Base-by-base conservation (phyloP, 2,888 invertebrate species). In the Nomada fucata region DNA sequence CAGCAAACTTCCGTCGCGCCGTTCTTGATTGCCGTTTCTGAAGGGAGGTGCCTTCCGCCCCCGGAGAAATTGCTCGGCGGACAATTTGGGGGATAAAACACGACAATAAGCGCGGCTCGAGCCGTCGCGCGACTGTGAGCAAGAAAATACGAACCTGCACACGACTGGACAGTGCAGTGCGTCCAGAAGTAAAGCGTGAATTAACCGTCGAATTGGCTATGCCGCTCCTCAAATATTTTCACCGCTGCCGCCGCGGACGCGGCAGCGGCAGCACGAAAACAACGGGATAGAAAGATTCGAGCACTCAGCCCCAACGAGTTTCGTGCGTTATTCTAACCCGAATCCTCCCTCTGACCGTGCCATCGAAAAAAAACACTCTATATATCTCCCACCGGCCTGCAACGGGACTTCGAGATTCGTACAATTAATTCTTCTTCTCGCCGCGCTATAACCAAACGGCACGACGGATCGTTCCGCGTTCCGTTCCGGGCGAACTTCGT, bases 1-100 rank as follows among this genome's bases (percentile, higher is more conserved):
- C 59, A 29, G 71, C 82, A 79, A 71, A 72, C 82, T 71, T 73
- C 65, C 71, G 73, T 64, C 75, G 36, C 20, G 13, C 36, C 55
- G 71, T 60, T 64, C 53, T 20, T 79, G 61, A 60, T 79, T 68
- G 63, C 57, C 59, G 55, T 53, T 52, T 20, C 59, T 44, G 67
- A 60, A 50, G 67, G 63, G 59, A 60, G 61, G n/a, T 44, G 61
- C n/a, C 57, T 53, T 52, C 50, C 20, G 36, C 18, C 52, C 29
- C 65, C 26, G n/a, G 81, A 47, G 61, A 70, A 72, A 79, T 79
- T 65, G 70, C 50, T 57, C 50, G 67, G 67, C 29, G 67, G 74
- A 74, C 69, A 78, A 74, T 81, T 65, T 42, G 53, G 55, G 15
- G 36, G 55, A 70, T 74, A 18, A 52, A 29, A n/a, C 44, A 20